Percentiles rank a stretch among this genome's conserved stretches.
phyloP scores from a whole-genome alignment of 2,888 invertebrate genomes.

The Alloscopus bannaensis region DNA sequence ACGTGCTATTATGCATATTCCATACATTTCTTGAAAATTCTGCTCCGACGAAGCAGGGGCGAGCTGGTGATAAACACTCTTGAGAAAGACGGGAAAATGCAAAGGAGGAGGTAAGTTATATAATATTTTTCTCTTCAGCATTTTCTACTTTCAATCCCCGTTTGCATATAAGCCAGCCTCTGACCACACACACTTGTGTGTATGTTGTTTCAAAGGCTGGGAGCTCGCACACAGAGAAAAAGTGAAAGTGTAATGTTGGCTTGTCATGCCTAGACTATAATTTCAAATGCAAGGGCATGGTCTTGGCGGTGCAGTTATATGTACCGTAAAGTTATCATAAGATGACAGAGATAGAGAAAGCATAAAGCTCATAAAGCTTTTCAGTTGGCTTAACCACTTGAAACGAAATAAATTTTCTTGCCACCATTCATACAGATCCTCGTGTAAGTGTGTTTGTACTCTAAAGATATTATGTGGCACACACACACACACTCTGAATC shows the following conservation, averaged over 20 bases:
- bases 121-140: background rate
- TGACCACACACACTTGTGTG: too few species aligned
- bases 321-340: constrained; percentile 35
- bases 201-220: too few species aligned
- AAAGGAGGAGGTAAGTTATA: constrained; percentile 3
- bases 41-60: too few species aligned
- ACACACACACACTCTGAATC: background rate
- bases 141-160: background rate
- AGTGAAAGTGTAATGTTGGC: too few species aligned
- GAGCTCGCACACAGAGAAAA: too few species aligned
- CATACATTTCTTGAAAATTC: too few species aligned
- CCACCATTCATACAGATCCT: constrained; percentile 58
- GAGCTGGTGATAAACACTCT: constrained; percentile 34
- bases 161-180: too few species aligned
- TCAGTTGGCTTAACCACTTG: constrained; percentile 66
- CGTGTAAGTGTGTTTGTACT: constrained; percentile 23
- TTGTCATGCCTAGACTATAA: constrained; percentile 38
- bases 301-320: constrained; percentile 9
- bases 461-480: background rate
- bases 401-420: constrained; percentile 66
- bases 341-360: constrained; percentile 38
- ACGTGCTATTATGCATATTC: too few species aligned
- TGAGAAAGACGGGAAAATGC: constrained; percentile 20
- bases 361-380: constrained; percentile 64
- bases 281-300: constrained; percentile 54